These are phyloP conservation scores for Monochamus saltuarius DNA, from an alignment of 1,140 invertebrate genomes.

Conservation along the genomic window DNA sequence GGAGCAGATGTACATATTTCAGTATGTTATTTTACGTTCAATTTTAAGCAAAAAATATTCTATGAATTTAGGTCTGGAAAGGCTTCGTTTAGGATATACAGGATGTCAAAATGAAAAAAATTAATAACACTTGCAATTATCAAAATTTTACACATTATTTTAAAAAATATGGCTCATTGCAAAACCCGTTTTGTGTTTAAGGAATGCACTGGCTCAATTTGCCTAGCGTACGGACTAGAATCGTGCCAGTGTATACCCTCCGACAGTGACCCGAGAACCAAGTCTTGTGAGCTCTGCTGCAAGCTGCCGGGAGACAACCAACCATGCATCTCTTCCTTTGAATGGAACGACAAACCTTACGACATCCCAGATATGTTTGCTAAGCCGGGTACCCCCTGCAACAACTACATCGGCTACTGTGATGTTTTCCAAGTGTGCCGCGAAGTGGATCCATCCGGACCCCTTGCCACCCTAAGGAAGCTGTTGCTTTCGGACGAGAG, in stretches of 20 bases:
- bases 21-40: no score
- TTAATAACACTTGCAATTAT: no score
- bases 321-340: conserved; percentile 81
- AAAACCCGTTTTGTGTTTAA: no score
- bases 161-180: no score
- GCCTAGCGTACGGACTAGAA: conserved; percentile 88
- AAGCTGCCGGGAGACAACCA: conserved; percentile 81
- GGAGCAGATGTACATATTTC: no score
- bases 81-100: no score
- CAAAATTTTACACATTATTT: no score
- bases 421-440: conserved; percentile 98
- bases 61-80: no score
- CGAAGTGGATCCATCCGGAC: conserved; percentile 92
- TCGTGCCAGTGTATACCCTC: conserved; percentile 90
- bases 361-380: conserved; percentile 91
- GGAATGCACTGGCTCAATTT: conserved; percentile 93
- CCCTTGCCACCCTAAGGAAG: conserved; percentile 85
- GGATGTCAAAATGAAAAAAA: no score
- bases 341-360: conserved; percentile 84
- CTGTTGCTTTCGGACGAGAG: conserved; percentile 86
- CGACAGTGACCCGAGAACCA: conserved; percentile 71
- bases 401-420: conserved; percentile 97
- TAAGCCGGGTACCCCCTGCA: conserved; percentile 94
- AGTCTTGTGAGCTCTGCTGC: conserved; percentile 88
- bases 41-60: no score